Conservation (phyloP, 1,140 invertebrate species). For the Drosophila pachea region DNA sequence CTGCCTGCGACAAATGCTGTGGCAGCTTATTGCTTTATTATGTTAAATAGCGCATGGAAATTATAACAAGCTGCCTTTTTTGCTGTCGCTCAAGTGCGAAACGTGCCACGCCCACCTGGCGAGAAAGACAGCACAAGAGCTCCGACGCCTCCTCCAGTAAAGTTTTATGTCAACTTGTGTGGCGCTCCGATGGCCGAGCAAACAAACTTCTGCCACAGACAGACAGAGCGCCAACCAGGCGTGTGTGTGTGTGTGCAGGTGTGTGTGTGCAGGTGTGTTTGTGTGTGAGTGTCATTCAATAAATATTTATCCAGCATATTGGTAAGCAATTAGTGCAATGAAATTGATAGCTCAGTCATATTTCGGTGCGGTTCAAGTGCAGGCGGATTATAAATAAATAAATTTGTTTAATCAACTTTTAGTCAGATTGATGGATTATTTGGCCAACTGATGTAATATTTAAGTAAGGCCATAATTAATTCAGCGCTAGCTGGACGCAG, state of each 20-base stretch:
- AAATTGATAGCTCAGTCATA: conserved; percentile 35
- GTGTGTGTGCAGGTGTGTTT: neutral
- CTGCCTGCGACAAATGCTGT: conserved; percentile 39
- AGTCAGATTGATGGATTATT: neutral
- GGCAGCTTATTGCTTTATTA: conserved; percentile 72
- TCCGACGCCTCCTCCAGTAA: conserved; percentile 1
- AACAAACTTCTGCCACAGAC: conserved; percentile 32
- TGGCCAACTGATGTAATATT: too few relatives aligned
- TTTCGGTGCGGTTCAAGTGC: neutral
- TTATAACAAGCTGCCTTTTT: conserved; percentile 63
- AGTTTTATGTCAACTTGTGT: conserved; percentile 45
- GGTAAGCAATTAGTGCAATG: conserved; percentile 43
- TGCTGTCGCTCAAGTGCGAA: conserved; percentile 36
- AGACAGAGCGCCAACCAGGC: too few relatives aligned
- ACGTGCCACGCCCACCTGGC: conserved; percentile 25
- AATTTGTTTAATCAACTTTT: neutral
- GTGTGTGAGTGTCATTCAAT: neutral
- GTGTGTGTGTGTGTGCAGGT: too few relatives aligned
- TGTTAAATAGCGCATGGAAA: conserved; percentile 76
- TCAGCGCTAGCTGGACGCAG: too few relatives aligned
- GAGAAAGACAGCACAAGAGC: neutral
- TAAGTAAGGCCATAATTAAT: too few relatives aligned
- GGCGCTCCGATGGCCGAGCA: conserved; percentile 35
- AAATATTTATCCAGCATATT: conserved; percentile 39
- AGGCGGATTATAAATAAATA: neutral